phyloP scores from a whole-genome alignment of 2,113 vertebrate genomes.

The Geococcyx californianus region DNA sequence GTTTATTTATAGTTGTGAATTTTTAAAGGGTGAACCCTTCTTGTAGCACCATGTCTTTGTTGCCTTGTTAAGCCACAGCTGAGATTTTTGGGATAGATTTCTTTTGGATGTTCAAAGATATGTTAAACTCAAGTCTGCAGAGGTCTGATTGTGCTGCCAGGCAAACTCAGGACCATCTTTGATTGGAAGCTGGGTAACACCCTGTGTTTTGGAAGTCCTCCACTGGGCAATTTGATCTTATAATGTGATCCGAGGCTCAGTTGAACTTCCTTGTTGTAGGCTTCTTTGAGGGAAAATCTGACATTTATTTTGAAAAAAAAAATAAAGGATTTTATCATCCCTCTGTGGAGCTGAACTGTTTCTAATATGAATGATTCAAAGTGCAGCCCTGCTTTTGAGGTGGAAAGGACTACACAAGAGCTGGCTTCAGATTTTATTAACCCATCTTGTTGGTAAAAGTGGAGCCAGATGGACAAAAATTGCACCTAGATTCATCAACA shows the following conservation, averaged over 20 bases:
- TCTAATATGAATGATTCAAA: background rate
- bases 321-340: background rate
- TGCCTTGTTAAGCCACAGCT: background rate
- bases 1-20: background rate
- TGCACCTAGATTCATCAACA: background rate
- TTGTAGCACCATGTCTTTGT: background rate
- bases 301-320: background rate
- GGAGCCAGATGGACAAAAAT: background rate
- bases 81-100: background rate
- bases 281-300: background rate
- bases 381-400: background rate
- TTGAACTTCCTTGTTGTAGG: background rate
- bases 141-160: background rate
- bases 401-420: background rate
- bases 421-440: background rate
- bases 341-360: background rate
- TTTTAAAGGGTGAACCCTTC: background rate
- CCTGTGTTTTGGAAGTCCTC: background rate
- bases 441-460: background rate
- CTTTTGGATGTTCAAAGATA: background rate
- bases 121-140: background rate
- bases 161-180: background rate
- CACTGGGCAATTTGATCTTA: background rate
- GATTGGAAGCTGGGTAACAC: background rate
- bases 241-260: background rate